phyloP scores from a whole-genome alignment of 2,113 vertebrate species.

The Coptodon rendalli region DNA sequence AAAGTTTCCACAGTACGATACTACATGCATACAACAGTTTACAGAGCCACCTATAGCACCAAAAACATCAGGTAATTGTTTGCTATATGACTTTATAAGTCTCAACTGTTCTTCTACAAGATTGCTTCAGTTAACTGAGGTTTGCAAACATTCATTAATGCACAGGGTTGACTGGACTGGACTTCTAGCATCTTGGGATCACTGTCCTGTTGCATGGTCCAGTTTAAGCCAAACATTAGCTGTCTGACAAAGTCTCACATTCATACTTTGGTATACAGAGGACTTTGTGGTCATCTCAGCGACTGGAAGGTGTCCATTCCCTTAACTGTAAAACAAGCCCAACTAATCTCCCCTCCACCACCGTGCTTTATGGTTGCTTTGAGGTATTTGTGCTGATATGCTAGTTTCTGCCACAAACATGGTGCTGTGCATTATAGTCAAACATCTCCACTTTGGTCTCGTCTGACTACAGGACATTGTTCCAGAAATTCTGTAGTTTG shows the following conservation, averaged over 20 bases:
- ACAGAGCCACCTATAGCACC: neutral
- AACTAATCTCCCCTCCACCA: neutral
- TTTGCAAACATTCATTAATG: neutral
- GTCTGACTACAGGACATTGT: neutral
- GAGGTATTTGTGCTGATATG: neutral
- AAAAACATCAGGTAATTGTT: neutral
- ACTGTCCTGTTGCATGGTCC: neutral
- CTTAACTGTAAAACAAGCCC: neutral
- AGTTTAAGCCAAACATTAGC: neutral
- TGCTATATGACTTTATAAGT: neutral
- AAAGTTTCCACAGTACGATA: neutral
- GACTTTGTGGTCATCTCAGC: neutral
- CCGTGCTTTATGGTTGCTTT: neutral
- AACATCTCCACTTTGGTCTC: neutral
- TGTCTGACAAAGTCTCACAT: neutral
- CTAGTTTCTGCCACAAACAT: neutral
- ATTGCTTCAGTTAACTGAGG: neutral
- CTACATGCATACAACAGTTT: neutral
- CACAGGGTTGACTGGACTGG: neutral
- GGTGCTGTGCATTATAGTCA: neutral
- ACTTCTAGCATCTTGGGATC: neutral
- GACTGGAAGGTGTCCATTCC: neutral
- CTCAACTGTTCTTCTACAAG: neutral
- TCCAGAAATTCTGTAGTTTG: neutral
- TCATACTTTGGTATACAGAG: neutral